Evolutionary conservation across 2,888 invertebrate species (phyloP), one percentile per base, ranked within the genome.

Genomic region (Sarcophaga carnaria): DNA sequence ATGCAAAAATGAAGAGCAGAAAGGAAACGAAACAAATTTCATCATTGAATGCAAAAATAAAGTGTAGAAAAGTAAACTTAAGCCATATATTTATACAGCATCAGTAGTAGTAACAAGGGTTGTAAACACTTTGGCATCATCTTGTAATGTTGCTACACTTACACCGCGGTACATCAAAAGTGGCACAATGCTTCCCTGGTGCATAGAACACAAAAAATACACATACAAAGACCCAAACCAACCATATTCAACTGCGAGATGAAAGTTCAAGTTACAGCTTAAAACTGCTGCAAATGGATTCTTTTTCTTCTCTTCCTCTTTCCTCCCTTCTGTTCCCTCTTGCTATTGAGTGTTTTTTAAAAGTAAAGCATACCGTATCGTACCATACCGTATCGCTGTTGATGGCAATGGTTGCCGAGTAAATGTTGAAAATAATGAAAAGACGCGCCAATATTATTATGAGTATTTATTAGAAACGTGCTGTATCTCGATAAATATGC

Each of bases 391-490:
- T 27, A 27, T 27, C 4, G 27, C 27, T 20, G 12, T 37, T 66
- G n/a, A 17, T 8, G 27, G 47, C 25, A n/a, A n/a, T 60, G 20
- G 20, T 83, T 76, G 37, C 37, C 37, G 49, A 49, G 14, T 49
- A 49, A 14, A 49, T 14, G 49, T 49, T 49, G 49, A 49, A 14
- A 49, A 14, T 87, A 87, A 84, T 87, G 79, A 79, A 84, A 87
- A 84, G 84, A 87, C 76, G 91, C 91, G 90, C 91, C 84, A 87
- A 87, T 87, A 87, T 87, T 87, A 82, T 87, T 84, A 82, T 76
- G 84, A 84, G 81, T 64, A 82, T 91, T 92, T 92, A 92, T 92
- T 92, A 92, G 92, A 91, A 91, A 92, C 92, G 92, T 92, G 92
- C 92, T 92, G 92, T 92, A 92, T 92, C 92, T 92, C 90, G 92